These are phyloP conservation scores for Conus betulinus DNA, from an alignment of 1,140 invertebrate genomes.

Conservation along the genomic window DNA sequence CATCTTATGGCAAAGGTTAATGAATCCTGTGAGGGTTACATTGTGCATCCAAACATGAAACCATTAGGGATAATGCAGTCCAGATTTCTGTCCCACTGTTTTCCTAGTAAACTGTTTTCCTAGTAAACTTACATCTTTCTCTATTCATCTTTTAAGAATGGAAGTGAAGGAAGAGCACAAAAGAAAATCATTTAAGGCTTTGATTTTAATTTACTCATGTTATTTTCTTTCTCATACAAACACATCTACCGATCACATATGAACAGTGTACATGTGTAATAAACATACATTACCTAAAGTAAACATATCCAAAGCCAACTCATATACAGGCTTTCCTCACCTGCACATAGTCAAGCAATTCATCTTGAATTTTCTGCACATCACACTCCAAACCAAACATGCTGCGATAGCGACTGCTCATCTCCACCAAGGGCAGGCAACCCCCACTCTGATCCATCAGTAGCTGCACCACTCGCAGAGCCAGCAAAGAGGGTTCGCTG, in stretches of 20 bases:
- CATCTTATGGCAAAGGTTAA: too few species aligned
- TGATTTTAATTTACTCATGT: background rate
- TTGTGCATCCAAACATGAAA: too few species aligned
- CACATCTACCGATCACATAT: background rate
- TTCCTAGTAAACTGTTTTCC: too few species aligned
- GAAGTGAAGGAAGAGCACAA: too few species aligned
- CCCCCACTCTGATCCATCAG: constrained; percentile 79
- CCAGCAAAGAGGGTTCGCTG: constrained; percentile 70
- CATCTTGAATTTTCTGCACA: constrained; percentile 76
- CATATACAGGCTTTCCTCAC: constrained; percentile 61
- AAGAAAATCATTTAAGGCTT: too few species aligned
- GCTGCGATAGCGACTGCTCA: constrained; percentile 76
- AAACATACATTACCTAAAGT: too few species aligned
- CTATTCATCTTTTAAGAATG: too few species aligned
- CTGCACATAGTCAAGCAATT: constrained; percentile 77
- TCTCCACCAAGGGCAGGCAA: constrained; percentile 76
- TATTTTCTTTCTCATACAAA: too few species aligned
- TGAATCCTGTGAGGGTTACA: too few species aligned
- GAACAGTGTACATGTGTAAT: background rate
- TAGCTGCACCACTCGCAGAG: constrained; percentile 78
- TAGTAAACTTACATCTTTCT: too few species aligned
- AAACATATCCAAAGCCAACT: background rate
- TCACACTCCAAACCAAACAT: constrained; percentile 76
- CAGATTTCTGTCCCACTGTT: too few species aligned
- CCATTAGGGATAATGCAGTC: too few species aligned